Evolutionary conservation across 2,797 vertebrate species (phyloP), one percentile per base, ranked within the genome.

Genomic region (Rhinella marina): DNA sequence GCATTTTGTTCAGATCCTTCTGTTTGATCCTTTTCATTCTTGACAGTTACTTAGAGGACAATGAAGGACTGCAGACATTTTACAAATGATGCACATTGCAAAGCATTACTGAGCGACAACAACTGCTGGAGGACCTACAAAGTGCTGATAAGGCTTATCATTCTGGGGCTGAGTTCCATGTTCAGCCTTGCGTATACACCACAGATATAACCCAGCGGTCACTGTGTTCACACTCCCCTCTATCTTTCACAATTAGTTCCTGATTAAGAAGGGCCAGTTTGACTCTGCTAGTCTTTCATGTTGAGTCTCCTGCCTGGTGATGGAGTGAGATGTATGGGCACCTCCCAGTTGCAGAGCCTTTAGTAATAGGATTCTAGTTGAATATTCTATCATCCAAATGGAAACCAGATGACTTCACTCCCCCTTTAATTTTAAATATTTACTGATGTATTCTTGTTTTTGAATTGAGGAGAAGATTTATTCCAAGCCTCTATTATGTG

Each of bases 211-310:
- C 95, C 95, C 91, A 94, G 95, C 94, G 95, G 96, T 97, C 97
- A 96, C 95, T 89, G 96, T 97, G 97, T 98, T 98, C 97, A 97
- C 96, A 97, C 97, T 98, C 97, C 97, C 96, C 95, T 95, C 96
- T 98, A 99, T 98, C 97, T 98, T 96, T 97, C 96, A 97, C 97
- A 99, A 99, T 99, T 99, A 98, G 97, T 97, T 98, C 98, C 97
- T 99, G 98, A 99, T 99, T 98, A 99, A 98, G 97, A 41, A 96
- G 96, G 96, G 94, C 95, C 95, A 93, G 95, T 92, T 91, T 93
- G 95, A 96, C 96, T 95, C 97, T 97, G 96, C 96, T 97, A 97
- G 96, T 95, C 96, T 98, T 98, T 98, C 97, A 98, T 98, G 97
- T 97, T 96, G 95, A 97, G 97, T 98, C 97, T 97, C 97, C 96